These are phyloP conservation scores for Micropterix aruncella DNA, from an alignment of 2,888 invertebrate species.

Conservation along the genomic window DNA sequence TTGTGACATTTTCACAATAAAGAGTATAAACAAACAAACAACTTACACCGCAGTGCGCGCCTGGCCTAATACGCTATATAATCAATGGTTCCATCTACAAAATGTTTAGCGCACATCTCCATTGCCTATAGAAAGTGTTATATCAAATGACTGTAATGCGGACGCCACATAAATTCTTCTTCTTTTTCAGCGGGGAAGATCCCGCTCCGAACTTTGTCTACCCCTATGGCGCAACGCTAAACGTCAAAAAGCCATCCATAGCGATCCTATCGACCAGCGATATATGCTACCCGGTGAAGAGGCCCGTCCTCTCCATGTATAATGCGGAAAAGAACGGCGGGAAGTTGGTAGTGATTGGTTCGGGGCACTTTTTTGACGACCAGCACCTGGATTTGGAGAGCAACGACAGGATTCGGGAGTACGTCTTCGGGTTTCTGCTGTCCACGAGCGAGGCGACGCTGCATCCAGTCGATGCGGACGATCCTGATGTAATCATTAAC, in stretches of 20 bases:
- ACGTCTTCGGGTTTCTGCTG: slow-evolving; percentile 68
- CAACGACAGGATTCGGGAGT: slow-evolving; percentile 79
- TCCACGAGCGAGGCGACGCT: slow-evolving; percentile 50
- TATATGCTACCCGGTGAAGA: slow-evolving; percentile 85
- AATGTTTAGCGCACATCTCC: too few relatives aligned
- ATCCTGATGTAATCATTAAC: slow-evolving; percentile 69
- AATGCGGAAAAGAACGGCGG: slow-evolving; percentile 44
- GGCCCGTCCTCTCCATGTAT: slow-evolving; percentile 78
- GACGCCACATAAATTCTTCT: too few relatives aligned
- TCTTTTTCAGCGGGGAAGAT: slow-evolving; percentile 33
- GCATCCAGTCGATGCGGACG: slow-evolving; percentile 78
- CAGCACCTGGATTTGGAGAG: slow-evolving; percentile 88
- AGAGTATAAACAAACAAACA: too few relatives aligned
- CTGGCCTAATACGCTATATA: too few relatives aligned
- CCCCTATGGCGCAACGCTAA: slow-evolving; percentile 90
- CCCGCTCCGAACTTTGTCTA: slow-evolving; percentile 69
- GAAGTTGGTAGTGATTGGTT: slow-evolving; percentile 80
- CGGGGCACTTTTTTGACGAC: slow-evolving; percentile 85
- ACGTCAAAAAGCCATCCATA: slow-evolving; percentile 79
- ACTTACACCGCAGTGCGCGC: too few relatives aligned
- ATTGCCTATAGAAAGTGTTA: too few relatives aligned
- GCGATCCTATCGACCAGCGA: slow-evolving; percentile 86
- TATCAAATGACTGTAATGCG: too few relatives aligned
- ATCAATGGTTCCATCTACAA: too few relatives aligned
- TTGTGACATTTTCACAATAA: too few relatives aligned